Conservation (phyloP, 2,888 invertebrate species). For the Strigamia transsilvanica region DNA sequence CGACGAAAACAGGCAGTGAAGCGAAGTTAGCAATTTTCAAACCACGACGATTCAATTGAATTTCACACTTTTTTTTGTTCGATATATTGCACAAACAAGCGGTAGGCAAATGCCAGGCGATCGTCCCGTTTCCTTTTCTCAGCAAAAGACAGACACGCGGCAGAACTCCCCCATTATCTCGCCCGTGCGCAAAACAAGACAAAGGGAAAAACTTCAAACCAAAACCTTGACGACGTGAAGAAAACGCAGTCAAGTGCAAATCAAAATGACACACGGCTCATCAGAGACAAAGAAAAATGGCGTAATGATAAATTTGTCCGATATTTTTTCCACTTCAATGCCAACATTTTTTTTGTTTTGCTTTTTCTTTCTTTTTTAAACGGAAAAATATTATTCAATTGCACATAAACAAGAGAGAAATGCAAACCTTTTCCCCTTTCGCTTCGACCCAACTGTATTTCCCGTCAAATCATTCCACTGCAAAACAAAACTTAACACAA, state of each 20-base stretch:
- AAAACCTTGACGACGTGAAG: constrained; percentile 15
- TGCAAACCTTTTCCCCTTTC: neutral
- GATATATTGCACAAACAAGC: constrained; percentile 29
- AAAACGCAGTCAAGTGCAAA: constrained; percentile 34
- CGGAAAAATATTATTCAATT: neutral
- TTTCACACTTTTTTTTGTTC: constrained; percentile 34
- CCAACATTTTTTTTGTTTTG: neutral
- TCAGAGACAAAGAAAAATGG: constrained; percentile 34
- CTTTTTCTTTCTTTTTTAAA: neutral
- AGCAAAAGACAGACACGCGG: constrained; percentile 28
- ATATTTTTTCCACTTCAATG: constrained; percentile 1
- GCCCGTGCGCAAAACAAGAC: constrained; percentile 22
- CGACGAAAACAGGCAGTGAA: constrained; percentile 38
- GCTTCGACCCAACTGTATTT: neutral
- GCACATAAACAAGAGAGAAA: neutral
- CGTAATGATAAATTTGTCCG: constrained; percentile 27
- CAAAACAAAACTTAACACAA: constrained; percentile 18
- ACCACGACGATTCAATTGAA: constrained; percentile 38
- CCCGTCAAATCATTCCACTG: neutral
- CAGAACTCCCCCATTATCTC: constrained; percentile 16
- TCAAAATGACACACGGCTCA: constrained; percentile 19
- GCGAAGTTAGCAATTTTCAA: constrained; percentile 35
- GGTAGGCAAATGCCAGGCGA: constrained; percentile 15
- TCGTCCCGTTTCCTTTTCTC: neutral
- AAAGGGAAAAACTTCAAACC: constrained; percentile 25